Evolutionary conservation across 1,140 invertebrate genomes (phyloP).

Genomic region (Frieseomelitta varia): DNA sequence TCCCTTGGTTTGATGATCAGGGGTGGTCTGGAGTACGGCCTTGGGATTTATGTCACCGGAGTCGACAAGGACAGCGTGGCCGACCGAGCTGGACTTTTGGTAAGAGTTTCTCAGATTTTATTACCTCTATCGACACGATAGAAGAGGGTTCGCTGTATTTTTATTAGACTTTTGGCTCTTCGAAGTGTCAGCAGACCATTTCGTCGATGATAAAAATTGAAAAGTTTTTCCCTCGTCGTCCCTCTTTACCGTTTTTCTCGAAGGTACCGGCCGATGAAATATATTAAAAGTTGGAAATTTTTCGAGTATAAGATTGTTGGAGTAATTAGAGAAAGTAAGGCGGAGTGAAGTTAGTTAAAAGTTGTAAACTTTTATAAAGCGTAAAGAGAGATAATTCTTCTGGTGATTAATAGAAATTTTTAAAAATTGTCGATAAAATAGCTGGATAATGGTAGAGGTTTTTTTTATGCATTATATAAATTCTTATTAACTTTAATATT

Average conservation of each 20-base stretch:
- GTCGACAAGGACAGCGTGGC: slow-evolving; percentile 96
- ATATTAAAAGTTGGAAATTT: not conserved
- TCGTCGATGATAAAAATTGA: not conserved
- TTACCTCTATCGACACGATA: not conserved
- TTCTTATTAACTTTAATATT: not conserved
- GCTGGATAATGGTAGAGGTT: too few species aligned
- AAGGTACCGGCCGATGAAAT: not conserved
- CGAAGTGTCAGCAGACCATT: not conserved
- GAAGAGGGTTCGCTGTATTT: not conserved
- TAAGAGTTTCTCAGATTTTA: slow-evolving; percentile 78
- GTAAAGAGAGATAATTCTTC: not conserved
- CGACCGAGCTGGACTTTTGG: slow-evolving; percentile 93
- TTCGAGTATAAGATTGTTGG: not conserved
- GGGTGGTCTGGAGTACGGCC: slow-evolving; percentile 95
- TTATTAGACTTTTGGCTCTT: not conserved
- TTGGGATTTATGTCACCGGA: slow-evolving; percentile 97
- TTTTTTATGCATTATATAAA: not conserved
- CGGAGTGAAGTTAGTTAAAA: not conserved
- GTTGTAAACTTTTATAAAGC: not conserved
- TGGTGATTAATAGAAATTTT: not conserved
- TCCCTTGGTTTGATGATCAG: slow-evolving; percentile 96
- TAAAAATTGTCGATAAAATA: not conserved
- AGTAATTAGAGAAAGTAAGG: not conserved
- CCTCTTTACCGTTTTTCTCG: not conserved
- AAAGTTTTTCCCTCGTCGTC: not conserved